Conservation (phyloP, 2,888 invertebrate species). For the Trichopoda pennipes region DNA sequence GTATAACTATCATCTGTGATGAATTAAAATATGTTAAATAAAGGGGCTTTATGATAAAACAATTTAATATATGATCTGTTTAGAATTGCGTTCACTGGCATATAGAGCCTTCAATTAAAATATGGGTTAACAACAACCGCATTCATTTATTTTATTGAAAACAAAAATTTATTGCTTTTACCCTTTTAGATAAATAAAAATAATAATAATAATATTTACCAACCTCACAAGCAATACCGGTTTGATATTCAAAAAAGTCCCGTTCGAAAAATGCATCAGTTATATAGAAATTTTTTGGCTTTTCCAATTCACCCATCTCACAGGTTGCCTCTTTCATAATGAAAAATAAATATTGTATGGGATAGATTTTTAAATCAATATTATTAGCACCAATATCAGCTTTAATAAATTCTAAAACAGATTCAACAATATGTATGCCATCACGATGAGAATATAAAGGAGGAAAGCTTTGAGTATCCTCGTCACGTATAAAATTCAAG, state of each 20-base stretch:
- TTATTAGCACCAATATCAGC: constrained; percentile 71
- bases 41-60: too few species aligned
- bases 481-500: constrained; percentile 77
- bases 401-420: constrained; percentile 75
- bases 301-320: constrained; percentile 72
- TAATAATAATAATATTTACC: constrained; percentile 55
- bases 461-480: constrained; percentile 73
- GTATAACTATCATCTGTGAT: too few species aligned
- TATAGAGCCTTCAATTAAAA: too few species aligned
- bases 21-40: too few species aligned
- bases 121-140: background rate
- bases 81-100: too few species aligned
- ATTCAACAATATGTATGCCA: constrained; percentile 75
- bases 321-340: constrained; percentile 75
- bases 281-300: constrained; percentile 71
- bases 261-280: constrained; percentile 75
- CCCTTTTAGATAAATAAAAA: background rate
- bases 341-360: constrained; percentile 76
- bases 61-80: too few species aligned
- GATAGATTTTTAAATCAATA: constrained; percentile 72
- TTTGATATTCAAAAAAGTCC: constrained; percentile 76
- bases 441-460: constrained; percentile 81
- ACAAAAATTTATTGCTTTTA: background rate
- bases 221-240: constrained; percentile 78
- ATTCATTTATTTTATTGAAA: background rate